Base-by-base conservation (phyloP, 2,888 invertebrate species). In the Torymus tubicola region DNA sequence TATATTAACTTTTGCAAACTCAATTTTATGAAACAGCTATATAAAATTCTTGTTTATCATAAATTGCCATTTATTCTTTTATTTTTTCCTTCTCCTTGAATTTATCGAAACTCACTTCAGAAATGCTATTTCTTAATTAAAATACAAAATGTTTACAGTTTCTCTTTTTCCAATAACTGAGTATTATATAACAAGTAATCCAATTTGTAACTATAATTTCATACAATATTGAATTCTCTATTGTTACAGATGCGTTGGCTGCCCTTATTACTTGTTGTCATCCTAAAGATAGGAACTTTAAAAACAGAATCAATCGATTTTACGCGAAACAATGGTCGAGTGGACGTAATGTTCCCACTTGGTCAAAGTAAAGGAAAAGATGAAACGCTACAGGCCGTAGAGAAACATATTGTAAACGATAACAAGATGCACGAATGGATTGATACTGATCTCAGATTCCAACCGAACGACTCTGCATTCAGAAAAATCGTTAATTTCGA, bases 231-330 rank as follows among this genome's bases (percentile, higher is more conserved):
- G 42, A 42, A 42, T 42, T 42, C 8, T 42, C 5, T 42, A 42
- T 76, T 1, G 16, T 81, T 75, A 1, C 55, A 81, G 81, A 85
- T 85, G 85, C 83, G 80, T 61, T 68, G 61, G 42, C 61, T 82
- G 16, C 53, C 85, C 21, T 67, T 81, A 57, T 75, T 85, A 42
- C 70, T 84, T 31, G 61, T 84, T 31, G 78, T 82, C 16, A 57
- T 85, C 16, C 18, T 84, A 50, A 82, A 83, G 63, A 67, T 83
- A 53, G 84, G 74, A 8, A 80, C 81, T 21, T 78, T 84, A 57
- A 84, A 78, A 78, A 82, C 82, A 3, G 84, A 85, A n/a, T 57
- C 78, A 10, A 65, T 85, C 16, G 82, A 83, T 24, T 82, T 77
- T n/a, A 1, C 61, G 5, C 68, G 18, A 18, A 78, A 72, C 42